Base-by-base conservation (phyloP, 2,888 invertebrate genomes). In the Tenthredo amoena region DNA sequence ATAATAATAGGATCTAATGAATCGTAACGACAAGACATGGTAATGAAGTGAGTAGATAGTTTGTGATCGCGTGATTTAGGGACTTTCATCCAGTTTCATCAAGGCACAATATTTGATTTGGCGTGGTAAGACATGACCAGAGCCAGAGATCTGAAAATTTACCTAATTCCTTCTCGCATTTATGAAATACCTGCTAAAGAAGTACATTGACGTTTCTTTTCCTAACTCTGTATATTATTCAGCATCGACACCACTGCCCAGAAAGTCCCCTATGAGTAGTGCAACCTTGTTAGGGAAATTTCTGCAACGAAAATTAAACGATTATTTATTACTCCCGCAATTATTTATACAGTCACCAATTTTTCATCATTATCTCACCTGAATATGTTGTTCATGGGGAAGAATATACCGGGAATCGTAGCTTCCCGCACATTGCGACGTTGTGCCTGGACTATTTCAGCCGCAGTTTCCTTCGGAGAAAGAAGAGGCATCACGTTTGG, bases 371-470 rank as follows among this genome's bases (percentile, higher is more conserved):
- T 7, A 40, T 40, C 85, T 87, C 88, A 94, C 94, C 94, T 93
- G 5, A 92, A 50, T 31, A 91, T 18, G 84, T 94, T 94, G 89
- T 96, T 96, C 37, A 96, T 87, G 85, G 94, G 93, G 85, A 95
- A 92, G 86, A 95, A 95, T 10, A 94, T 94, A 87, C 94, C 94
- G 0, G 97, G 97, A 76, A 97, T 95, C 47, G 96, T 95, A 18
- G 95, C 93, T 92, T 97, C 96, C 65, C 89, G 88, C 84, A 95
- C 92, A 82, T 96, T 95, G 88, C 95, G 94, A 86, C 96, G 94
- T 88, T 97, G 96, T 0, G 97, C 97, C 82, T 94, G 94, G 82
- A 97, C 95, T 90, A 97, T 97, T 87, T 94, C 93, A 83, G 94
- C 94, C 0, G 96, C 97, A 0, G 96, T 97, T 86, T 95, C 94